phyloP scores from a whole-genome alignment of 2,113 vertebrate genomes.

The Hemiprocne comata region DNA sequence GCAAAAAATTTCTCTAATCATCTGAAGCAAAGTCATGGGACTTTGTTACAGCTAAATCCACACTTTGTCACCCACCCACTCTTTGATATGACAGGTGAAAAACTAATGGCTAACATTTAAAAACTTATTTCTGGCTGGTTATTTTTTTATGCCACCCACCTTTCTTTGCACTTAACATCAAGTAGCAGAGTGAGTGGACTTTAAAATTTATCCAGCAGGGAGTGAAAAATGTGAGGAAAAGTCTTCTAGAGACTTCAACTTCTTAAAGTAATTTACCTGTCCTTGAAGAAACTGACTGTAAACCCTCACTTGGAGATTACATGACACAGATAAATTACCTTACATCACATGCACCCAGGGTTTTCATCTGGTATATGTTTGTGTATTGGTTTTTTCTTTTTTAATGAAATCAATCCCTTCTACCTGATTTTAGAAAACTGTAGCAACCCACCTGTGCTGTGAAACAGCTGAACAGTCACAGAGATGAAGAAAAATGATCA shows the following conservation, averaged over 20 bases:
- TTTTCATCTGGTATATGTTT: slow-evolving; percentile 18
- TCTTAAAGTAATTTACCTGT: slow-evolving; percentile 39
- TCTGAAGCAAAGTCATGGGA: background rate
- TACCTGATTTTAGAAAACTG: slow-evolving; percentile 39
- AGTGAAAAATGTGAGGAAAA: slow-evolving; percentile 38
- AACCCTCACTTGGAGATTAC: slow-evolving; percentile 28
- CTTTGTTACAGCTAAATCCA: background rate
- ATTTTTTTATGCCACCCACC: background rate
- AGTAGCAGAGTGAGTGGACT: background rate
- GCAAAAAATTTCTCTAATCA: background rate
- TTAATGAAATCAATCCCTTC: slow-evolving; percentile 53
- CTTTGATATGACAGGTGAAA: background rate
- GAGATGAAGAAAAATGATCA: slow-evolving; percentile 22
- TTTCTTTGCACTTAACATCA: background rate
- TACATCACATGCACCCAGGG: background rate
- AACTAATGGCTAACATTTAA: background rate
- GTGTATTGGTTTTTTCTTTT: slow-evolving; percentile 17
- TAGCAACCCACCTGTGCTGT: background rate
- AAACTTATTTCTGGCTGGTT: background rate
- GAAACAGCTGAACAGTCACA: background rate
- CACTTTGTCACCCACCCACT: background rate
- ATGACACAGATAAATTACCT: slow-evolving; percentile 59
- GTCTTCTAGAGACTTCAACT: background rate
- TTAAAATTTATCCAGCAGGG: background rate
- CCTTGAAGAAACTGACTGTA: slow-evolving; percentile 55